Conservation (phyloP, 2,113 vertebrate genomes). For the Protobothrops mucrosquamatus region DNA sequence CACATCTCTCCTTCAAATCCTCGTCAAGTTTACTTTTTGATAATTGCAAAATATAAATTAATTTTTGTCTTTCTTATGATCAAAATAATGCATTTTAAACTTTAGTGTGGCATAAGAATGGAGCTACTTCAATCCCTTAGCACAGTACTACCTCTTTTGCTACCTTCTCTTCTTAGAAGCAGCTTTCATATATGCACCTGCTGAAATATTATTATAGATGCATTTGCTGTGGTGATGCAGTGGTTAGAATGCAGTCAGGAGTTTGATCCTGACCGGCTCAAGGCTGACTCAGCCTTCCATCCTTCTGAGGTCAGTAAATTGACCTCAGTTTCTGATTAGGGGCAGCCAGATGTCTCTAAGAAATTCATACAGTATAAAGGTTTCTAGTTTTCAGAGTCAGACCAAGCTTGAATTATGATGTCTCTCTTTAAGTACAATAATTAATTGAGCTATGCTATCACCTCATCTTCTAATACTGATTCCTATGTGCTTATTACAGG, state of each 20-base stretch:
- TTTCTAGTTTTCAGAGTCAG: not conserved
- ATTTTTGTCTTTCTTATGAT: not conserved
- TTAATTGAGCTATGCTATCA: not conserved
- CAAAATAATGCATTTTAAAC: not conserved
- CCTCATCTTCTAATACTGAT: not conserved
- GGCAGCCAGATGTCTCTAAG: not conserved
- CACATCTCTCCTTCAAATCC: not conserved
- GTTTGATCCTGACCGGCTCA: not conserved
- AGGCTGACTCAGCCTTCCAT: not conserved
- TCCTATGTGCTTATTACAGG: not conserved
- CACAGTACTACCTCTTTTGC: not conserved
- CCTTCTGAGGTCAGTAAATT: not conserved
- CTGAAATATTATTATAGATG: not conserved
- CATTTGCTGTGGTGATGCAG: not conserved
- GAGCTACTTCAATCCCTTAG: not conserved
- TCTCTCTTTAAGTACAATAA: not conserved
- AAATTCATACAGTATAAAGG: not conserved
- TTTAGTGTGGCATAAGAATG: not conserved
- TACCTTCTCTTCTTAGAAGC: not conserved
- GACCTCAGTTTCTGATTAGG: not conserved
- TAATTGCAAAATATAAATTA: not conserved
- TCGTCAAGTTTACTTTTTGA: not conserved
- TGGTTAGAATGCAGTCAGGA: not conserved
- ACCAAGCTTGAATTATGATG: not conserved
- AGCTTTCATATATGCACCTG: not conserved